Base-by-base conservation (phyloP, 1,140 invertebrate species). In the Stegodyphus dumicola region DNA sequence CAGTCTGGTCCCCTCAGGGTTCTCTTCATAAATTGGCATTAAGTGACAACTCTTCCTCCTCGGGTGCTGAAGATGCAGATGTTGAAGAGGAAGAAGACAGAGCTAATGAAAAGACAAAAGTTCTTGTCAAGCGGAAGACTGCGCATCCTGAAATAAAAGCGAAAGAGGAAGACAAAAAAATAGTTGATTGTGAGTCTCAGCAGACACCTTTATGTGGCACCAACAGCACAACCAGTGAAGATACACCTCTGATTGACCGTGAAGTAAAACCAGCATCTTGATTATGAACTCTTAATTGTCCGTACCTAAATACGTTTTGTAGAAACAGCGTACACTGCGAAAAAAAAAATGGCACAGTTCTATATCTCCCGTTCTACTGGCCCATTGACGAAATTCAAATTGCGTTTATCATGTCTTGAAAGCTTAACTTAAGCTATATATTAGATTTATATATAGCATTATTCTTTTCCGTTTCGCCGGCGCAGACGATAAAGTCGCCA, bases 171-270 rank as follows among this genome's bases (percentile, higher is more conserved):
- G 65, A 79, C 7, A n/a, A 17, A 2, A 51, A 70, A 13, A 33
- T 33, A 33, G 3, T 33, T 1, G 33, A 33, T 33, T 7, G 7
- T 6, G 71, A 17, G 2, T 52, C 67, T 6, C 76, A 71, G 13
- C 84, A 86, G 51, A 76, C 51, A 51, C 84, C 84, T 10, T 33
- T 78, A 17, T 86, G 84, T 73, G 84, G 75, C 11, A 86, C 84
- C 15, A 66, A 69, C 13, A 86, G 76, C 17, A 67, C 75, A 7
- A 65, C 84, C 48, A 86, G 84, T 53, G 84, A 86, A 11, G 76
- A 78, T 48, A 77, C 67, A 6, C 84, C 84, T 11, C 18, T 86
- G 9, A 86, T 86, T 64, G 76, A 86, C 56, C n/a, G 69, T 2
- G 84, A 86, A 18, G 75, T 77, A 0, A 86, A 78, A 49, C 84